These are phyloP conservation scores for Zaprionus ornatus DNA, from an alignment of 1,140 invertebrate genomes.

Conservation along the genomic window DNA sequence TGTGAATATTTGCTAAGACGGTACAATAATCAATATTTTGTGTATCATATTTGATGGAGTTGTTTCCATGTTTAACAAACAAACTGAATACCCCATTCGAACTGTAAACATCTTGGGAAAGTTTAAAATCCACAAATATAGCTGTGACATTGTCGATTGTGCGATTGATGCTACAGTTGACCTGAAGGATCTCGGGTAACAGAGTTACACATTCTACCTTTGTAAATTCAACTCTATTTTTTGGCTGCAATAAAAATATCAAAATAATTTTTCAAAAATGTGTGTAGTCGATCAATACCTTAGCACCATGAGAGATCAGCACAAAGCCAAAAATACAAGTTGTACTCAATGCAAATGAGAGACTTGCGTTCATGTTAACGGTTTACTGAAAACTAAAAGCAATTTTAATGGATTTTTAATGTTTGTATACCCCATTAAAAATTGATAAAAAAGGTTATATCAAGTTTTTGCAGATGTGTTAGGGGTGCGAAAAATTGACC, in stretches of 20 bases:
- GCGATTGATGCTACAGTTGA: neutral
- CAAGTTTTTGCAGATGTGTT: too few relatives aligned
- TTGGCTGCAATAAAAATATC: neutral
- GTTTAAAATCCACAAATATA: neutral
- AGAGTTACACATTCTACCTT: neutral
- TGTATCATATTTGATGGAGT: constrained; percentile 27
- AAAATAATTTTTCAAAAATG: neutral
- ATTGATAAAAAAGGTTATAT: too few relatives aligned
- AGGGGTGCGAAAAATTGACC: too few relatives aligned
- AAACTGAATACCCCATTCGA: constrained; percentile 19
- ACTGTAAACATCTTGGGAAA: constrained; percentile 21
- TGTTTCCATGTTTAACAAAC: neutral
- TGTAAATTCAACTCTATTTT: neutral
- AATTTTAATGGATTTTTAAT: neutral
- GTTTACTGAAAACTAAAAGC: neutral
- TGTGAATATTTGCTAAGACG: constrained; percentile 9
- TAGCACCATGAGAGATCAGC: neutral
- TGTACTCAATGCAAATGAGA: neutral
- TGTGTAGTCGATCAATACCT: neutral
- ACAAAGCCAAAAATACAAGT: neutral
- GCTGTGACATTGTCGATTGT: neutral
- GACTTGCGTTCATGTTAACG: neutral
- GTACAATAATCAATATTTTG: constrained; percentile 32
- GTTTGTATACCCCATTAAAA: neutral
- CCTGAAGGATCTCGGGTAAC: neutral